Conservation (phyloP, 2,113 vertebrate genomes). For the Brachyhypopomus occidentalis region DNA sequence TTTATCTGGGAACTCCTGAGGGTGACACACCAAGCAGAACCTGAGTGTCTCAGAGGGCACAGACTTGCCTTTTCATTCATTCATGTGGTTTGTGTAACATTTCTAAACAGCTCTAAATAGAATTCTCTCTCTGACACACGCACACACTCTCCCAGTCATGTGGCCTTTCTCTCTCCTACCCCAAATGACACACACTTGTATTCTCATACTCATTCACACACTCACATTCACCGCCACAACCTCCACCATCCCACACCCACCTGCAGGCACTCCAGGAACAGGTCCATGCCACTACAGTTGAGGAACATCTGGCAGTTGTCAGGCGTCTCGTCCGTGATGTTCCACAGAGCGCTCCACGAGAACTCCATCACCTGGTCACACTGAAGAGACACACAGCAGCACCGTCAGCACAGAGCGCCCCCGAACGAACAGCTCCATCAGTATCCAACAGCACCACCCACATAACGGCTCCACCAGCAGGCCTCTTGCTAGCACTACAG, state of each 20-base stretch:
- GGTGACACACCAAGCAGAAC: not conserved
- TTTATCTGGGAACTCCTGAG: conserved; percentile 94
- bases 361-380: conserved; percentile 99
- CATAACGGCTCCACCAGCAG: no score
- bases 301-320: conserved; percentile 99
- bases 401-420: not conserved
- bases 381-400: conserved; percentile 61
- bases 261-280: conserved; percentile 95
- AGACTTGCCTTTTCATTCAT: no score
- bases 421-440: no score
- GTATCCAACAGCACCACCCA: no score
- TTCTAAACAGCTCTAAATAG: no score
- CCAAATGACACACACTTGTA: not conserved
- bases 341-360: conserved; percentile 98
- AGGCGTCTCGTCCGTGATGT: conserved; percentile 97
- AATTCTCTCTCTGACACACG: not conserved
- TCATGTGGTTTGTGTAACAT: no score
- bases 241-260: conserved; percentile 66
- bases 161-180: no score
- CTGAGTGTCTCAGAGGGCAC: not conserved
- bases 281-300: conserved; percentile 92
- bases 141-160: not conserved
- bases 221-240: no score
- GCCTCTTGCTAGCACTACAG: no score
- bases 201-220: not conserved